These are phyloP conservation scores for Nestor notabilis DNA, from an alignment of 2,113 vertebrate species.

Conservation along the genomic window DNA sequence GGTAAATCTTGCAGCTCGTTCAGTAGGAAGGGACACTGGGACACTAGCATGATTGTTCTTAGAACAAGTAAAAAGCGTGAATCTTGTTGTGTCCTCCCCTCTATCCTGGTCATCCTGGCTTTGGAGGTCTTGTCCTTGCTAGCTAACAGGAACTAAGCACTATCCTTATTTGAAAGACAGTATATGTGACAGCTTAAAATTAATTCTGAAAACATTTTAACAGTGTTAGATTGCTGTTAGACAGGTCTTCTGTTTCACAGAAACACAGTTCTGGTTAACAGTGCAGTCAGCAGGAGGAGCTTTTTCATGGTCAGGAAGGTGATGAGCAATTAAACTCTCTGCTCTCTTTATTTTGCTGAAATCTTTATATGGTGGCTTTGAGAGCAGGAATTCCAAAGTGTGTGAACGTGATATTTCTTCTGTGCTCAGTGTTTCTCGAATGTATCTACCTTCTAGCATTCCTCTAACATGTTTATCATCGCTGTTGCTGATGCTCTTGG, in stretches of 20 bases:
- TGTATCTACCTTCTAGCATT: not conserved
- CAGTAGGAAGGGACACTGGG: not conserved
- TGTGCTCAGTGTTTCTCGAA: not conserved
- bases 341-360: not conserved
- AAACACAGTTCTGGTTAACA: not conserved
- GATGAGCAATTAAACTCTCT: not conserved
- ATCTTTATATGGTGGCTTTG: not conserved
- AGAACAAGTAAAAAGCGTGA: not conserved
- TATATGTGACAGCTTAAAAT: not conserved
- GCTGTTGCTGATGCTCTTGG: not conserved
- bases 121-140: not conserved
- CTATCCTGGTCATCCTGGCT: not conserved
- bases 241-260: not conserved
- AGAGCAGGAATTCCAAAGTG: not conserved
- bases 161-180: not conserved
- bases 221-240: not conserved
- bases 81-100: not conserved
- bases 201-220: not conserved
- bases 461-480: rapidly evolving
- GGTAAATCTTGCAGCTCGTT: not conserved
- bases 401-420: not conserved
- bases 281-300: not conserved
- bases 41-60: not conserved
- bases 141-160: not conserved
- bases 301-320: not conserved